A percentile compares a stretch with the other conserved stretches of the same genome.
Conservation (phyloP, 2,113 vertebrate species). For the Sylvia atricapilla region DNA sequence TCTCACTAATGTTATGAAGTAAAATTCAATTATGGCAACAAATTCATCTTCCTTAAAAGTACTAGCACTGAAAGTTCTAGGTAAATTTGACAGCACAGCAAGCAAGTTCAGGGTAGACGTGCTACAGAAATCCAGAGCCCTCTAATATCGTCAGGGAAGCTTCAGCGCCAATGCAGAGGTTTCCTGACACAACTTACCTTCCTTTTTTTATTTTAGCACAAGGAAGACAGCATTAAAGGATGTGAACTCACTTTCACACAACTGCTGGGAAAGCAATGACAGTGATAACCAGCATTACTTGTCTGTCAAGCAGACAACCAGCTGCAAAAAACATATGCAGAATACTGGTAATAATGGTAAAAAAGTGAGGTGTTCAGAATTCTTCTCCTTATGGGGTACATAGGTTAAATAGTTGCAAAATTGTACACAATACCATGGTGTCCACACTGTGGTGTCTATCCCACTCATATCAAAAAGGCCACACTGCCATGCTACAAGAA, state of each 20-base stretch:
- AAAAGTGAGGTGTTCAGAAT: not conserved
- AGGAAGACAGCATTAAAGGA: not conserved
- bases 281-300: not conserved
- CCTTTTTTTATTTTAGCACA: not conserved
- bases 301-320: not conserved
- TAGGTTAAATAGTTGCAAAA: not conserved
- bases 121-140: not conserved
- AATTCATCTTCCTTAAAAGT: not conserved
- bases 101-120: not conserved
- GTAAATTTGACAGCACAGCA: not conserved
- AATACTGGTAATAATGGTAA: not conserved
- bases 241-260: not conserved
- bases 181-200: not conserved
- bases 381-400: not conserved
- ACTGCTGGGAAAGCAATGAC: not conserved
- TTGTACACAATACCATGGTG: not conserved
- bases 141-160: not conserved
- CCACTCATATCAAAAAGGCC: not conserved
- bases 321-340: not conserved
- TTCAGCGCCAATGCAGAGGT: not conserved
- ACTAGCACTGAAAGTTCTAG: not conserved
- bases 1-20: not conserved
- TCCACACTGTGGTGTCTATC: not conserved
- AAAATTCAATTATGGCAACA: not conserved
- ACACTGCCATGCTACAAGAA: not conserved